Evolutionary conservation across 2,797 vertebrate genomes (phyloP).

Genomic region (Falco rusticolus): DNA sequence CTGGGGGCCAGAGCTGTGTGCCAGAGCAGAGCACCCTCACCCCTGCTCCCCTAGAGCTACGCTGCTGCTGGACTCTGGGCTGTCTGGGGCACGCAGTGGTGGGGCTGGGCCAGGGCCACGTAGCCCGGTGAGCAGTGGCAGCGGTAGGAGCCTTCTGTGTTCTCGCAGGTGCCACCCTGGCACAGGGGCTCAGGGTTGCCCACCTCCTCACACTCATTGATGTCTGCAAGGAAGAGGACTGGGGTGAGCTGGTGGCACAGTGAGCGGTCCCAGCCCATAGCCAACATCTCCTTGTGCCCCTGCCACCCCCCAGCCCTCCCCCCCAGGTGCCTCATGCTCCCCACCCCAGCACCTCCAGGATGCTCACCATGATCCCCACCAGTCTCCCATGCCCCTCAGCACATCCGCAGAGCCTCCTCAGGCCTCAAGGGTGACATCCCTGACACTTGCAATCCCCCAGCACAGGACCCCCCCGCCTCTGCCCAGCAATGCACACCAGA

Average conservation of each 20-base stretch:
- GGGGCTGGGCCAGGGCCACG: constrained; percentile 81
- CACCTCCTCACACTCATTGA: constrained; percentile 93
- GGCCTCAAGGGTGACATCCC: background rate
- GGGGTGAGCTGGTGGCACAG: background rate
- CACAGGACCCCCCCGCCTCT: background rate
- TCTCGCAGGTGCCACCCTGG: constrained; percentile 85
- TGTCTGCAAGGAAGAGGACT: constrained; percentile 77
- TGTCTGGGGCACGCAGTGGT: constrained; percentile 81
- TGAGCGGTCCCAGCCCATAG: background rate
- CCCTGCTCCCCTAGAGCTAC: background rate
- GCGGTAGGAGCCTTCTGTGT: constrained; percentile 92
- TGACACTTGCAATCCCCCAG: background rate
- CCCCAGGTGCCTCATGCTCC: background rate
- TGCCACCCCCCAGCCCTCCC: background rate
- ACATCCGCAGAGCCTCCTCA: background rate
- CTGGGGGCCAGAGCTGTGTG: background rate
- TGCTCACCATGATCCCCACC: background rate
- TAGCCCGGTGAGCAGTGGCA: constrained; percentile 88
- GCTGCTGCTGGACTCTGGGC: constrained; percentile 26
- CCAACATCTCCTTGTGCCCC: background rate
- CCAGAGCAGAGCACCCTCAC: background rate
- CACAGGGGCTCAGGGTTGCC: constrained; percentile 85
- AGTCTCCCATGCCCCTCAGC: background rate
- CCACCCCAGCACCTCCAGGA: background rate
- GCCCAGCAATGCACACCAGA: background rate